Base-by-base conservation (phyloP, 2,113 vertebrate genomes). In the Toxotes chatareus region DNA sequence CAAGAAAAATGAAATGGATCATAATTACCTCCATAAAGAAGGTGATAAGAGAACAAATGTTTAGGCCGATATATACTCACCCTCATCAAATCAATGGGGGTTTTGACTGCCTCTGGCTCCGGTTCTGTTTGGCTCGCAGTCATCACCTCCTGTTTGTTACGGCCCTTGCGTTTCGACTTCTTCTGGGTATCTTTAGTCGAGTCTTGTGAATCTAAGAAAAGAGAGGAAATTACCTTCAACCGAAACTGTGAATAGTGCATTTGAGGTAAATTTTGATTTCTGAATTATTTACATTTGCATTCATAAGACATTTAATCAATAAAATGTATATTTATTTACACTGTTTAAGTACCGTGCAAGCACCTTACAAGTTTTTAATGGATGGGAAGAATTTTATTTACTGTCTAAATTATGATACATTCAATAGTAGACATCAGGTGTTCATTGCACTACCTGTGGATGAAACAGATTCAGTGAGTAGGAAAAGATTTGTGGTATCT, bases 61-160 rank as follows among this genome's bases (percentile, higher is more conserved):
- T 66, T 44, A 5, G 3, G 12, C 0, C 0, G 31, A 44, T 21
- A 53, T 84, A 34, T 42, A 82, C 85, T 89, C 72, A 99, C 98
- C 96, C 97, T 98, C 80, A 96, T 96, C 85, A 97, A 90, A 90
- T 99, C 98, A 0, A 99, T 95, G 0, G 98, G 98, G 12, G 98
- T 99, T 95, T 97, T 99, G 4, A 98, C 97, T 3, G 90, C 79
- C 64, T 97, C 97, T 4, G 88, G 44, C 0, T 87, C 94, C 0
- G 90, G 71, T 0, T 95, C 95, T 2, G 84, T 80, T 86, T 95
- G 96, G 14, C 91, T 64, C 0, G 93, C 81, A 0, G 80, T 74
- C 42, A 89, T 60, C 0, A 86, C 31, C 82, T 99, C 98, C 87
- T 97, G 96, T 89, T 94, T 99, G 87, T 99, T 99, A 76, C 98